These are phyloP conservation scores for Mimas tiliae DNA, from an alignment of 2,888 invertebrate genomes.

Conservation along the genomic window DNA sequence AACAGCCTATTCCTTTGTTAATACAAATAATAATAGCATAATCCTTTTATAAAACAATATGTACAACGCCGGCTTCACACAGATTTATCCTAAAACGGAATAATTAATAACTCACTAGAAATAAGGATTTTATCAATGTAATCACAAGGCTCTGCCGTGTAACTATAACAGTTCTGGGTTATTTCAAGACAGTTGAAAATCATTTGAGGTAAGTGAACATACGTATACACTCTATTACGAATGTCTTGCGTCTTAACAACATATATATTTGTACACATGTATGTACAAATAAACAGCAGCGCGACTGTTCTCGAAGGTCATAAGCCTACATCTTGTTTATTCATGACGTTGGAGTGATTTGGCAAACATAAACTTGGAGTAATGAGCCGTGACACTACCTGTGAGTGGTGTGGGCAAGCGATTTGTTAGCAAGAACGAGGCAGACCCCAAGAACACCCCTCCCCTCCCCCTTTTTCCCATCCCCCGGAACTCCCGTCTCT, in stretches of 20 bases:
- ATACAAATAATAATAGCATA: slow-evolving; percentile 8
- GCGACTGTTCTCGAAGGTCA: slow-evolving; percentile 40
- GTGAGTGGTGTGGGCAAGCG: slow-evolving; percentile 62
- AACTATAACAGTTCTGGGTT: neutral
- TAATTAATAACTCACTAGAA: slow-evolving; percentile 26
- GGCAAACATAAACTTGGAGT: slow-evolving; percentile 67
- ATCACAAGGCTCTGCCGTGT: neutral
- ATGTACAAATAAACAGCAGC: slow-evolving; percentile 25
- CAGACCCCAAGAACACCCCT: slow-evolving; percentile 51
- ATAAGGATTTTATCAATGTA: slow-evolving; percentile 3
- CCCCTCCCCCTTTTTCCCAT: slow-evolving; percentile 36
- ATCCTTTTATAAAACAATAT: no score
- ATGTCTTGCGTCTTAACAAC: neutral
- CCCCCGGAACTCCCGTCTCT: slow-evolving; percentile 48
- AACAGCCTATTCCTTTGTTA: neutral
- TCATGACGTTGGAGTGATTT: slow-evolving; percentile 68
- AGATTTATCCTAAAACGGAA: slow-evolving; percentile 16
- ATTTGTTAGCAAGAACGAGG: slow-evolving; percentile 64
- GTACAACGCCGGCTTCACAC: neutral
- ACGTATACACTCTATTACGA: neutral
- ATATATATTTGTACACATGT: neutral
- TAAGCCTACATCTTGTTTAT: slow-evolving; percentile 64
- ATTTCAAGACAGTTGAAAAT: neutral
- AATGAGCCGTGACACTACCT: slow-evolving; percentile 76
- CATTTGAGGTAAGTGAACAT: neutral